Conservation (phyloP, 2,113 vertebrate genomes). For the Plotosus lineatus region DNA sequence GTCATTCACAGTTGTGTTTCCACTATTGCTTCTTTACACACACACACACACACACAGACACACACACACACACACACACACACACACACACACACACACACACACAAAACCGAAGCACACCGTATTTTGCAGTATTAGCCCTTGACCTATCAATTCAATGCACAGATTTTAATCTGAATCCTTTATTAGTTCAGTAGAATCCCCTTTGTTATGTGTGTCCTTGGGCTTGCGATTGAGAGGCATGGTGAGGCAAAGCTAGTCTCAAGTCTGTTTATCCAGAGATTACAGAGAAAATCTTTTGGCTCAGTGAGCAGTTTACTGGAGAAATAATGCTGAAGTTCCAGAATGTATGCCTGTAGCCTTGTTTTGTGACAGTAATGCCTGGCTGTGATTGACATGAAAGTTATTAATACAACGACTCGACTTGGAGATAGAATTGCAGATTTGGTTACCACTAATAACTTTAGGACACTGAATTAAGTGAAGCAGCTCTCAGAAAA, state of each 20-base stretch:
- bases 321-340: background rate
- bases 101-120: background rate
- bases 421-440: background rate
- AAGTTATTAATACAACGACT: background rate
- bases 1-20: no score
- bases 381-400: background rate
- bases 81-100: no score
- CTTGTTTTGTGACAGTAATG: background rate
- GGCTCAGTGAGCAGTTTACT: background rate
- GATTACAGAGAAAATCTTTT: background rate
- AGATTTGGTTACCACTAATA: background rate
- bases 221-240: background rate
- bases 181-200: background rate
- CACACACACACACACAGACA: no score
- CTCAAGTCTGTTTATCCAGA: background rate
- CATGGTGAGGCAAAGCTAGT: background rate
- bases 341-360: background rate
- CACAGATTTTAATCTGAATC: background rate
- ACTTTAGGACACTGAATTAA: background rate
- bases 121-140: background rate
- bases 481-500: background rate
- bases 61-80: no score
- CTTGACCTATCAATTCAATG: slow-evolving; percentile 1
- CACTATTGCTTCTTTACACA: no score
- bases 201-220: background rate